Evolutionary conservation across 2,888 invertebrate species (phyloP).

Genomic region (Atrina japonica): DNA sequence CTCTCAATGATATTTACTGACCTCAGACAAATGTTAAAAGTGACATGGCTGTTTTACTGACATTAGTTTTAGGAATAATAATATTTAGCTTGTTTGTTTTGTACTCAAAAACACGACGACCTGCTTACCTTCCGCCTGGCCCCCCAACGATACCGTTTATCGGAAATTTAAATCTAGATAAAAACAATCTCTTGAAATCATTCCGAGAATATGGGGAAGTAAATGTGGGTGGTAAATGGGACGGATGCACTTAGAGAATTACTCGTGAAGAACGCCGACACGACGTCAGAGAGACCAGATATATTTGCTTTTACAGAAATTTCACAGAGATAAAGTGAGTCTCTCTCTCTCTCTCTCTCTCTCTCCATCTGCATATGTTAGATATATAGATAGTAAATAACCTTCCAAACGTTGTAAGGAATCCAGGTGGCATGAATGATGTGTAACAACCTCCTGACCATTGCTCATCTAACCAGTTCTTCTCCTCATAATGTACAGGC

Average conservation of each 20-base stretch:
- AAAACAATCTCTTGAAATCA: conserved; percentile 40
- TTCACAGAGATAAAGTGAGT: too few species aligned
- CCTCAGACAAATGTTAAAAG: too few species aligned
- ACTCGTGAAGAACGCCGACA: too few species aligned
- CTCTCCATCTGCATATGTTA: too few species aligned
- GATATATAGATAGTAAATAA: conserved; percentile 26
- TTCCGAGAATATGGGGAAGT: conserved; percentile 28
- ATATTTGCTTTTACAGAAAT: too few species aligned
- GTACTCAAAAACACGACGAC: too few species aligned
- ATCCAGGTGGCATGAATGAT: conserved; percentile 78
- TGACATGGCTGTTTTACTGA: too few species aligned
- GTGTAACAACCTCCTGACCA: conserved; percentile 81
- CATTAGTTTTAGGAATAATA: too few species aligned
- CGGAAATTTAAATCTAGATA: conserved; percentile 48
- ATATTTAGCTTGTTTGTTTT: too few species aligned
- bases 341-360: too few species aligned
- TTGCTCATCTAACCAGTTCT: conserved; percentile 80
- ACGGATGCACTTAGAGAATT: conserved; percentile 39
- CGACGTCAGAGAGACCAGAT: too few species aligned
- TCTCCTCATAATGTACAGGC: conserved; percentile 78
- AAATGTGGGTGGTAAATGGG: conserved; percentile 52
- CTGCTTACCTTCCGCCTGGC: conserved; percentile 49
- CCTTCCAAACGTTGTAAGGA: conserved; percentile 75
- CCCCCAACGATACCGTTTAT: conserved; percentile 51
- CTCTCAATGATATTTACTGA: too few species aligned